Evolutionary conservation across 2,113 vertebrate genomes (phyloP).

Genomic region (Dasypus novemcinctus): DNA sequence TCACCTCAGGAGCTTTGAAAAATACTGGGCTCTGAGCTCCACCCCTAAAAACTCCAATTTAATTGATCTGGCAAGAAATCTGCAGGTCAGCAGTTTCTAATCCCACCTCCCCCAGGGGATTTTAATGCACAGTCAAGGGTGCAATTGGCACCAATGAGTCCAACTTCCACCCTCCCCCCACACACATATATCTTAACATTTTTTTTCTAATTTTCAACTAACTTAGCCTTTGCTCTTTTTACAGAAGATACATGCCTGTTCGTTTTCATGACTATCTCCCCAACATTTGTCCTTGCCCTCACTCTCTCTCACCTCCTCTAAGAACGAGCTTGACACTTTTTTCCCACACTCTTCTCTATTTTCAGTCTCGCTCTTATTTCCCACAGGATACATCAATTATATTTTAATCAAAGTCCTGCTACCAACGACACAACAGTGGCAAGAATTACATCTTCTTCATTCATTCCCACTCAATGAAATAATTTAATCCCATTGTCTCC

Average conservation of each 20-base stretch:
- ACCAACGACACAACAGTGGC: neutral
- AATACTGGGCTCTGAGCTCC: neutral
- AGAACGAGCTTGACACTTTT: neutral
- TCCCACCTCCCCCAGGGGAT: neutral
- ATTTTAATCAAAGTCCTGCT: neutral
- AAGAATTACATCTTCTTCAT: neutral
- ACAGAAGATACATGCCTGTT: neutral
- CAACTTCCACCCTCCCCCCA: neutral
- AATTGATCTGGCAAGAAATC: slow-evolving; percentile 22
- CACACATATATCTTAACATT: neutral
- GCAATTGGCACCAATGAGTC: slow-evolving; percentile 13
- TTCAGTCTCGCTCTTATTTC: neutral
- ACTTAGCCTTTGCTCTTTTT: neutral
- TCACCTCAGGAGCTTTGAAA: neutral
- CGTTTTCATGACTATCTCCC: neutral
- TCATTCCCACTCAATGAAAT: neutral
- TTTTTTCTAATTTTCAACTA: neutral
- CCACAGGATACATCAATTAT: neutral
- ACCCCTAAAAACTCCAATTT: neutral
- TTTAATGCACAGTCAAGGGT: neutral
- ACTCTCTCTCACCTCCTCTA: neutral
- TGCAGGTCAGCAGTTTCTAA: neutral
- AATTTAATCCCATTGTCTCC: neutral
- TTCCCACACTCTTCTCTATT: neutral
- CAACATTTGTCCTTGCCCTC: neutral